Evolutionary conservation across 37 sponge, comb jelly and placozoan genomes (phyloP).

Genomic region (Mnemiopsis leidyi): DNA sequence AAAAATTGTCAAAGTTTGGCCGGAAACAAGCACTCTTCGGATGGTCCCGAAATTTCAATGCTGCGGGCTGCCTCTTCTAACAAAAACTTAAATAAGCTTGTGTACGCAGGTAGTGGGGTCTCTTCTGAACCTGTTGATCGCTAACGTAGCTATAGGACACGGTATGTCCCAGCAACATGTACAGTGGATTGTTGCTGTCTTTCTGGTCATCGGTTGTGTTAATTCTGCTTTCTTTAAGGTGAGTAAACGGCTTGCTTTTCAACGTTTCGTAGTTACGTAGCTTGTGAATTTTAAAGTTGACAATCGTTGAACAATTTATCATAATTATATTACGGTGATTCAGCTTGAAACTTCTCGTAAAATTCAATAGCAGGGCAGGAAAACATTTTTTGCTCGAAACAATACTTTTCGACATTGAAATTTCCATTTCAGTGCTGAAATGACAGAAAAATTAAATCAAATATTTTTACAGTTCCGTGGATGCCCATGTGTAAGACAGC

Average conservation of each 20-base stretch:
- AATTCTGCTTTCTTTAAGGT: slow-evolving; percentile 17
- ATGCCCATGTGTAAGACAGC: not conserved
- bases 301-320: too few species aligned
- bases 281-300: too few species aligned
- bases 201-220: not conserved
- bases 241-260: too few species aligned
- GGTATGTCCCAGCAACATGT: slow-evolving; percentile 11
- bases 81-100: not conserved
- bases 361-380: too few species aligned
- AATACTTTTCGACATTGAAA: too few species aligned
- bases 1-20: too few species aligned
- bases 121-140: slow-evolving; percentile 6
- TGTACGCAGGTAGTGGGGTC: not conserved
- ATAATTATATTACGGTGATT: too few species aligned
- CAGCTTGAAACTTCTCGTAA: too few species aligned
- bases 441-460: not conserved
- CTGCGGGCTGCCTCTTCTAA: not conserved
- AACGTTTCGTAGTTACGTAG: too few species aligned
- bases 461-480: not conserved
- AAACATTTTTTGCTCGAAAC: too few species aligned
- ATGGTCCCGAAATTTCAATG: not conserved
- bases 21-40: too few species aligned
- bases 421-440: not conserved
- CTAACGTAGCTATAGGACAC: not conserved
- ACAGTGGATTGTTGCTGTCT: slow-evolving; percentile 55